Percentiles rank a stretch among this genome's conserved stretches.
These are phyloP conservation scores for Artibeus lituratus DNA, from an alignment of 2,797 vertebrate genomes.

Conservation along the genomic window DNA sequence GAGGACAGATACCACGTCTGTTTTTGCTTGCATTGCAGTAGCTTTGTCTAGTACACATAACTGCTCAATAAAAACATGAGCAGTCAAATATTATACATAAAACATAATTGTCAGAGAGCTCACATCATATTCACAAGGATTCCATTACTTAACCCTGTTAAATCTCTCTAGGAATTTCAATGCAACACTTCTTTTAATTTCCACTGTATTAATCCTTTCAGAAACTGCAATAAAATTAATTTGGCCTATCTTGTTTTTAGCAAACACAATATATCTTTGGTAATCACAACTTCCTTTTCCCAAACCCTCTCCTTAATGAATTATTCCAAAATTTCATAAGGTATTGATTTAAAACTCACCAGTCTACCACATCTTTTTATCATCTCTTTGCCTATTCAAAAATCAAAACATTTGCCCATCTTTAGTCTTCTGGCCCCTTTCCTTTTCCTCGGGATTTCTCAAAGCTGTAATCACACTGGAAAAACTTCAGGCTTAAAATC, in stretches of 20 bases:
- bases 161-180: not conserved
- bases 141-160: not conserved
- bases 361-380: not conserved
- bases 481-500: not conserved
- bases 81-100: not conserved
- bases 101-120: not conserved
- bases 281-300: not conserved
- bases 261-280: not conserved
- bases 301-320: not conserved
- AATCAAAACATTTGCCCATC: not conserved
- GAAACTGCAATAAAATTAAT: not conserved
- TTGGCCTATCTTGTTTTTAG: not conserved
- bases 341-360: not conserved
- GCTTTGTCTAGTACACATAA: not conserved
- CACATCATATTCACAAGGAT: not conserved
- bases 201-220: not conserved
- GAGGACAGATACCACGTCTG: not conserved
- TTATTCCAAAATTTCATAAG: not conserved
- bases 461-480: not conserved
- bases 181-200: not conserved
- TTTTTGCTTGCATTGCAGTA: not conserved
- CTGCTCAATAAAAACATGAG: not conserved
- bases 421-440: not conserved
- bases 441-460: not conserved
- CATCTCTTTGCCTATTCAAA: not conserved